Evolutionary conservation across 2,888 invertebrate genomes (phyloP).

Genomic region (Agrochola lota): DNA sequence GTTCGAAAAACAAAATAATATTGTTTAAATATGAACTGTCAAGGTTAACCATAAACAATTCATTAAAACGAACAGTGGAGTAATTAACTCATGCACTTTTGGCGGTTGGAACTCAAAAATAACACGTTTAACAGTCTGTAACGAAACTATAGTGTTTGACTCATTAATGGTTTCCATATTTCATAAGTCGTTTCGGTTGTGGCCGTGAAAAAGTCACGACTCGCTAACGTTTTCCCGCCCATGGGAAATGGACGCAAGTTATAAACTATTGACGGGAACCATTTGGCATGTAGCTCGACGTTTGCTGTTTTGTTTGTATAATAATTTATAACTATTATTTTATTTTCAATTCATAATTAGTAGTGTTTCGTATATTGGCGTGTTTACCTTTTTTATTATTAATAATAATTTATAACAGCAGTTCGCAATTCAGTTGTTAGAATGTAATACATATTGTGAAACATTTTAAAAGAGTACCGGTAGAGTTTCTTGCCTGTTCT

Average conservation of each 20-base stretch:
- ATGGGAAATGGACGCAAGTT: slow-evolving; percentile 57
- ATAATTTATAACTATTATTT: not conserved
- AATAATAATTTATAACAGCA: slow-evolving; percentile 9
- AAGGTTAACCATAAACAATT: slow-evolving; percentile 53
- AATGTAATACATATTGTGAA: not conserved
- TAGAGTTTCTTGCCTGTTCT: too few species aligned
- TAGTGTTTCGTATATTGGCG: slow-evolving; percentile 25
- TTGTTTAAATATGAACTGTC: slow-evolving; percentile 38
- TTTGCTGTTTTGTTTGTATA: slow-evolving; percentile 29
- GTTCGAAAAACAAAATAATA: slow-evolving; percentile 40
- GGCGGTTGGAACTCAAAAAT: slow-evolving; percentile 48
- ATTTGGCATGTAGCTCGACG: slow-evolving; percentile 59
- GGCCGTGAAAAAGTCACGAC: slow-evolving; percentile 68
- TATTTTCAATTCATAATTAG: slow-evolving; percentile 43
- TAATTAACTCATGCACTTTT: slow-evolving; percentile 58
- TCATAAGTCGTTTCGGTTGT: slow-evolving; percentile 59
- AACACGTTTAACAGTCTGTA: slow-evolving; percentile 53
- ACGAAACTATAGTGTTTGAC: slow-evolving; percentile 59
- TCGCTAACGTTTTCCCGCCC: slow-evolving; percentile 49
- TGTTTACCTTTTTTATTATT: slow-evolving; percentile 9
- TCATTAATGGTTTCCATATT: slow-evolving; percentile 62
- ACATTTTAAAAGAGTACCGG: too few species aligned
- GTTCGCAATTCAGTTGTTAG: not conserved
- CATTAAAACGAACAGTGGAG: slow-evolving; percentile 36
- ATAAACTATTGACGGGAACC: slow-evolving; percentile 46